Evolutionary conservation across 2,888 invertebrate species (phyloP), one percentile per base, ranked within the genome.

Genomic region (Deilephila porcellus): DNA sequence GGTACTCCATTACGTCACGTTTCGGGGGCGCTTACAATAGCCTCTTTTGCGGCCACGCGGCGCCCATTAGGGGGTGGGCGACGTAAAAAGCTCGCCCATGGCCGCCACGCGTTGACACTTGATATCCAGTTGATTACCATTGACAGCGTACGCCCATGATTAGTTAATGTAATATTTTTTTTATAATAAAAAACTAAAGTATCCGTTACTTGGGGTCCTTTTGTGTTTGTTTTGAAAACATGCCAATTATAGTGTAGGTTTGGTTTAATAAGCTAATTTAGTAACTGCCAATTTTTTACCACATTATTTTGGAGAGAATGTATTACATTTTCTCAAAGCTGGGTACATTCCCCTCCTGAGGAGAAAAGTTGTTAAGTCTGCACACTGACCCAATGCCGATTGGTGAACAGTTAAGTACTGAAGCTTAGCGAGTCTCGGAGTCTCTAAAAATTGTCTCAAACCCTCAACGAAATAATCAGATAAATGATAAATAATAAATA

Each of bases 111-210:
- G 92, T 81, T 87, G 88, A 87, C 89, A 92, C 92, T 91, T 85
- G 91, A 92, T 92, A 91, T 80, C 78, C 88, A 91, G 85, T 92
- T 91, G 89, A 91, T 91, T 92, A 91, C 90, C 91, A 88, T 81
- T 85, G 89, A 88, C 88, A 88, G 86, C 78, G 79, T 74, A 78
- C 85, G 90, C 90, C 90, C 88, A 87, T 91, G 75, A 86, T 85
- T 87, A 82, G 71, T 80, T 34, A 67, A 14, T 20, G 25, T 67
- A 11, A 45, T 67, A 25, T 25, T 25, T 25, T 67, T 67, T 45
- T 45, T 52, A 45, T 67, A 7, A 17, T 32, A 45, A 67, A 45
- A 67, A 67, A 67, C 45, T 45, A 6, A 20, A 52, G 45, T 20
- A 63, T 63, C 17, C 45, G 5, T 52, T 25, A 34, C n/a, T 20